Conservation (phyloP, 2,797 vertebrate species). For the Heliangelus exortis region DNA sequence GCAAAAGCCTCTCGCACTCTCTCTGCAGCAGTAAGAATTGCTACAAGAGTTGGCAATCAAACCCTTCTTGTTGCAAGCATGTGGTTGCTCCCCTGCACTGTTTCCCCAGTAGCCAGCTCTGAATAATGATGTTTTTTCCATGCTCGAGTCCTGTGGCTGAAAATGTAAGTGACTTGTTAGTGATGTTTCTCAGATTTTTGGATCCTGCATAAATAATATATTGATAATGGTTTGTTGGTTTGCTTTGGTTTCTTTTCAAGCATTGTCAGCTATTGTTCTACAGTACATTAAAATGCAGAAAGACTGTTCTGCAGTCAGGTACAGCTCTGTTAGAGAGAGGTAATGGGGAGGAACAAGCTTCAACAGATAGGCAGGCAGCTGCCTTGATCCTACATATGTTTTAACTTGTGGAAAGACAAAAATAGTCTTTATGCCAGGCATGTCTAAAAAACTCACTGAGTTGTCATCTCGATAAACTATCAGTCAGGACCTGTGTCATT, state of each 20-base stretch:
- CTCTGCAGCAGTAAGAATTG: background rate
- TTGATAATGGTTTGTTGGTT: constrained; percentile 18
- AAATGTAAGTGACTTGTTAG: constrained; percentile 36
- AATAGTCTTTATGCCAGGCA: constrained; percentile 50
- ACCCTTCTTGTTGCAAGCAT: background rate
- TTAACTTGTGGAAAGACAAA: constrained; percentile 50
- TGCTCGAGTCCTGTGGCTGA: background rate
- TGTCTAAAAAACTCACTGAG: constrained; percentile 62
- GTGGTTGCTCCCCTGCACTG: background rate
- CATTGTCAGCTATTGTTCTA: constrained; percentile 15
- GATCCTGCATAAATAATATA: background rate
- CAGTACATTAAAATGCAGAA: constrained; percentile 23
- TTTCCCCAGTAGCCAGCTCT: background rate
- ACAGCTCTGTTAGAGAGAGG: background rate
- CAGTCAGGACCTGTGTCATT: constrained; percentile 42
- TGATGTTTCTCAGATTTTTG: background rate
- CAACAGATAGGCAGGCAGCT: constrained; percentile 12
- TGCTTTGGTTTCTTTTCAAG: constrained; percentile 12
- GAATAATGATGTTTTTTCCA: background rate
- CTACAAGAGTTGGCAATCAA: background rate
- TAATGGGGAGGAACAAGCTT: constrained; percentile 26
- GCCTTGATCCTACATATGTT: constrained; percentile 39
- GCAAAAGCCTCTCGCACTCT: background rate
- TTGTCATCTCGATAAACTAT: constrained; percentile 29
- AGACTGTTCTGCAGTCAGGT: constrained; percentile 7